Conservation (phyloP, 2,888 invertebrate genomes). For the Tridacna crocea region DNA sequence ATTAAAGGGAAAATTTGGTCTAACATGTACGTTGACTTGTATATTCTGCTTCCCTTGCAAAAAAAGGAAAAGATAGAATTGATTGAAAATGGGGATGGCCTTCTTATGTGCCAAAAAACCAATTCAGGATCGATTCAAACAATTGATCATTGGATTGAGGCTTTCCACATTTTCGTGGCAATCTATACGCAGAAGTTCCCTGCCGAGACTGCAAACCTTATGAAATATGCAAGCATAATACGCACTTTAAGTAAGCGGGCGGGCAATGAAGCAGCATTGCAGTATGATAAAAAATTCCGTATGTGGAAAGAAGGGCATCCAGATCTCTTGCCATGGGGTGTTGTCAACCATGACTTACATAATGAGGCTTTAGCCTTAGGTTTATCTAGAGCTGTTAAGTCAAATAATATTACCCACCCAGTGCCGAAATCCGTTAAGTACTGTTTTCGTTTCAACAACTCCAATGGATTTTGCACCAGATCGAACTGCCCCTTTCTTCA, state of each 20-base stretch:
- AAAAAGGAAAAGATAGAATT: not conserved
- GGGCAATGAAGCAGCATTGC: not conserved
- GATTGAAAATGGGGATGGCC: not conserved
- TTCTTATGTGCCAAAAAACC: not conserved
- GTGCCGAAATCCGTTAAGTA: not conserved
- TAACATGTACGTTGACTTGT: not conserved
- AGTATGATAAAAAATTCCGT: not conserved
- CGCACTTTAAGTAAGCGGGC: not conserved
- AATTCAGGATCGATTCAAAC: not conserved
- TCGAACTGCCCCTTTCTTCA: conserved; percentile 15
- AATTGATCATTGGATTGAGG: not conserved
- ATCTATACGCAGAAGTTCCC: not conserved
- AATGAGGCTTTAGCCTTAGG: conserved; percentile 20
- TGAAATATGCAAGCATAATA: not conserved
- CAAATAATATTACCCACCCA: too few relatives aligned
- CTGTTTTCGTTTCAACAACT: conserved; percentile 33
- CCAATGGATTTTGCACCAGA: not conserved
- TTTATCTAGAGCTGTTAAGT: not conserved
- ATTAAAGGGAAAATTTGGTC: not conserved
- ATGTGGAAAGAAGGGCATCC: not conserved
- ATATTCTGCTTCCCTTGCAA: not conserved
- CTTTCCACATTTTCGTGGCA: conserved; percentile 8
- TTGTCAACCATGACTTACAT: not conserved
- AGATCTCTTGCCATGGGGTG: conserved; percentile 12
- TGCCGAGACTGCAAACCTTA: not conserved